Base-by-base conservation (phyloP, 1,140 invertebrate genomes). In the Aphis gossypii region DNA sequence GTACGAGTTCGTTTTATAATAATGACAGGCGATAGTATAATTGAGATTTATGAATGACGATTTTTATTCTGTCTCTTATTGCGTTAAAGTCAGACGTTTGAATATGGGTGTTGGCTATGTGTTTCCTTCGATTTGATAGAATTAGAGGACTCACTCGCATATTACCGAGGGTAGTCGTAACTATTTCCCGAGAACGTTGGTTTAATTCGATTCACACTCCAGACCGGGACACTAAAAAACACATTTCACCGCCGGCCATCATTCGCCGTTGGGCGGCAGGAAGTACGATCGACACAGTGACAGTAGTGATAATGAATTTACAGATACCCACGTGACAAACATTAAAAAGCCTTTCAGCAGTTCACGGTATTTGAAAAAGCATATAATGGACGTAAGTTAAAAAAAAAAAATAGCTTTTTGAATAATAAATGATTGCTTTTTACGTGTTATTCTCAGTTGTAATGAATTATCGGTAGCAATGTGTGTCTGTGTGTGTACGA, bases 401-500 rank as follows among this genome's bases (percentile, higher is more conserved):
- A 88, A 88, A 87, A 88, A 87, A 88, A 88, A 35, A 48, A 48
- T 48, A 6, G 18, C n/a, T 88, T 88, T 88, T 88, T 51, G 46
- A 88, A 88, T 88, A 88, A 88, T 88, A 88, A 87, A 88, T 88
- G 41, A 23, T 21, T 51, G 23, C n/a, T 87, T 46, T 86, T 38
- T 48, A 30, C 46, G 46, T 21, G n/a, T 1, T 25, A 21, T 60
- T 14, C 56, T 21, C 30, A 6, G 21, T 7, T 88, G 8, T 35
- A 51, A 35, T 9, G 46, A 48, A 88, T 88, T n/a, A 35, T 88
- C 84, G 14, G 3, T 44, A 9, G 30, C 25, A 60, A 60, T 60
- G 56, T 30, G 7, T 60, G 25, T 30, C 6, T 60, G 56, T 25
- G 30, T 30, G 56, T 60, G 25, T 60, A 41, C 38, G 56, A 30